Evolutionary conservation across 2,113 vertebrate genomes (phyloP).

Genomic region (Jaculus jaculus): DNA sequence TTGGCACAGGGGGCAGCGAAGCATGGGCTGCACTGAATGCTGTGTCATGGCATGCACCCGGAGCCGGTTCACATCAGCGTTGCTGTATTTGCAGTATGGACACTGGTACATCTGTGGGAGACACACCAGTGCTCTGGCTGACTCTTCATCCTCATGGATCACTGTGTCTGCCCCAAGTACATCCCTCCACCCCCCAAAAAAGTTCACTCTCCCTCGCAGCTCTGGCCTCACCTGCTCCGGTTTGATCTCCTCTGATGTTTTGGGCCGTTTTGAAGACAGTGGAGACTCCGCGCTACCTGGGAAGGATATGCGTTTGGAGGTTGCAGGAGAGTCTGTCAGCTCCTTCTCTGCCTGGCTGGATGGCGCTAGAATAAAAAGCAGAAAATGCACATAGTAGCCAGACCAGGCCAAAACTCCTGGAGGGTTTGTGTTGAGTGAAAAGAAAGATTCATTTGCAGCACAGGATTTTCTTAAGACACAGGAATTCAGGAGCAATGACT

Average conservation of each 20-base stretch:
- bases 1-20: conserved; percentile 98
- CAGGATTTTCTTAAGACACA: conserved; percentile 50
- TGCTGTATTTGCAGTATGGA: conserved; percentile 99
- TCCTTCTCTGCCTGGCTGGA: conserved; percentile 92
- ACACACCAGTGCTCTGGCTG: conserved; percentile 19
- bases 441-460: conserved; percentile 44
- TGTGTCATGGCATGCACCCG: conserved; percentile 99
- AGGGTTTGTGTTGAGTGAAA: conserved; percentile 32
- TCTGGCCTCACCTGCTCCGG: conserved; percentile 92
- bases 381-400: conserved; percentile 51
- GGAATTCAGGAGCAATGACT: conserved; percentile 31
- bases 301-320: conserved; percentile 91
- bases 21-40: conserved; percentile 98
- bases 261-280: conserved; percentile 92
- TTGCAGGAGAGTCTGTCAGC: conserved; percentile 89
- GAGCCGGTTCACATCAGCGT: conserved; percentile 94
- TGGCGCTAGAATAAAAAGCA: conserved; percentile 84
- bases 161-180: conserved; percentile 51
- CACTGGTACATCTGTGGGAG: conserved; percentile 95
- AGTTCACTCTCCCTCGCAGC: background rate
- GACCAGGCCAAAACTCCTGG: conserved; percentile 52
- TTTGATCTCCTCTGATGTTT: conserved; percentile 92
- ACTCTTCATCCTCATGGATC: conserved; percentile 17
- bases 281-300: conserved; percentile 90
- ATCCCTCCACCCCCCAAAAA: background rate